Percentiles rank a stretch among this genome's conserved stretches.
phyloP scores from a whole-genome alignment of 2,888 invertebrate genomes.

The Apantesis nais region DNA sequence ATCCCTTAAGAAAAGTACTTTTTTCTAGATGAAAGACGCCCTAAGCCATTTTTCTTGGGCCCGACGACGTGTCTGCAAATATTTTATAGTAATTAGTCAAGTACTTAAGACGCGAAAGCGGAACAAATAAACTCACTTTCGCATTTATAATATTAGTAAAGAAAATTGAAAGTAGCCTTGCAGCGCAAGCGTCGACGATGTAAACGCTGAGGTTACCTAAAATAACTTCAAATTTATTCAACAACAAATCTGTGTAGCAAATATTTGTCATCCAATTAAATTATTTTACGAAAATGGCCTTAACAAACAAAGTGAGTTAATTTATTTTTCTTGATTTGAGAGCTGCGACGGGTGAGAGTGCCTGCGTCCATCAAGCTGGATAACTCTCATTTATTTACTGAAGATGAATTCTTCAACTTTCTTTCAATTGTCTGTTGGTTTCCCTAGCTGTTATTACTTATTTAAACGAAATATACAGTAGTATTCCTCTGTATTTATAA shows the following conservation, averaged over 20 bases:
- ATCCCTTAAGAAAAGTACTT: neutral
- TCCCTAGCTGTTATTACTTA: neutral
- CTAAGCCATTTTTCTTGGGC: neutral
- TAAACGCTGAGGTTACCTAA: neutral
- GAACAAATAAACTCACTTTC: neutral
- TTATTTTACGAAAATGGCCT: constrained; percentile 19
- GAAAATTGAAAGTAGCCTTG: neutral
- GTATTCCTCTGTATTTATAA: neutral
- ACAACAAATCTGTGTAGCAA: constrained; percentile 1
- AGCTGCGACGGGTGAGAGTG: constrained; percentile 14
- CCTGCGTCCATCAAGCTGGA: constrained; percentile 20
- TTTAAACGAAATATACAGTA: neutral
- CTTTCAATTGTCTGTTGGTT: neutral
- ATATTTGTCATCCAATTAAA: constrained; percentile 26
- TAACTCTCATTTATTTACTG: constrained; percentile 22
- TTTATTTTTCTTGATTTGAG: constrained; percentile 21
- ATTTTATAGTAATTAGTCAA: neutral
- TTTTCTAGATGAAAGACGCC: neutral
- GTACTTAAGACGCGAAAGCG: neutral
- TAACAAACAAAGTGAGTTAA: constrained; percentile 15
- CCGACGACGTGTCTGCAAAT: neutral
- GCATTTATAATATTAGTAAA: neutral
- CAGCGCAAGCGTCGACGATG: neutral
- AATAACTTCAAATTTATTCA: neutral
- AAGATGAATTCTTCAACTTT: constrained; percentile 11